Evolutionary conservation across 1,140 invertebrate species (phyloP), one percentile per base, ranked within the genome.

Genomic region (Drosophila guanche): DNA sequence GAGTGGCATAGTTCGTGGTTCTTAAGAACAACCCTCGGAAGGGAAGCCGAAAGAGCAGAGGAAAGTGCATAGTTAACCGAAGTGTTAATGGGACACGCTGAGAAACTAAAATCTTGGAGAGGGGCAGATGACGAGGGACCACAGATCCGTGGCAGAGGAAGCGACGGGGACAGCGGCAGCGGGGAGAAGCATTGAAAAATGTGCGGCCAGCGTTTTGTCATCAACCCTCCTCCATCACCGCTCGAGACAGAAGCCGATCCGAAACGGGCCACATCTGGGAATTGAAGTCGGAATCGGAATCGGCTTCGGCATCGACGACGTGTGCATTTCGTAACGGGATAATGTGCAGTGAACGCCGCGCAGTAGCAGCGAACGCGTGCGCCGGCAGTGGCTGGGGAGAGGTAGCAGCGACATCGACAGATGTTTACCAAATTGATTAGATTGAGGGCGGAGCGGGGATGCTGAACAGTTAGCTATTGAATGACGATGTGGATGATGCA

Each of bases 351-450:
- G 0, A 20, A 1, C 16, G 16, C 16, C 16, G 16, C 16, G 16
- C 16, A 20, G 16, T 20, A 20, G 16, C 16, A 20, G 16, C 16
- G 16, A 20, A 20, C 16, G 16, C 16, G 16, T 20, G 16, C 16
- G 16, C 16, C 16, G 1, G 16, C 16, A 20, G 16, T 20, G 16
- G 16, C 16, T 20, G 16, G 16, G 16, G 16, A 20, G 16, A 20
- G 46, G 40, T 12, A 22, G 58, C 58, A 66, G 62, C 61, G 53
- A 48, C 63, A 48, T 67, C 83, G 83, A 86, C 83, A 86, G 83
- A 86, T 86, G 83, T 86, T 86, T 86, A 83, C 83, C 78, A 83
- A 86, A 88, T 86, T 86, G 83, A 86, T 86, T 86, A 83, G 74
- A 45, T 25, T 54, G 55, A 33, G 27, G 42, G 58, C 14, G 58